A percentile compares a stretch with the other conserved stretches of the same genome.
phyloP scores from a whole-genome alignment of 2,113 vertebrate genomes.

The Grammomys dolichurus region DNA sequence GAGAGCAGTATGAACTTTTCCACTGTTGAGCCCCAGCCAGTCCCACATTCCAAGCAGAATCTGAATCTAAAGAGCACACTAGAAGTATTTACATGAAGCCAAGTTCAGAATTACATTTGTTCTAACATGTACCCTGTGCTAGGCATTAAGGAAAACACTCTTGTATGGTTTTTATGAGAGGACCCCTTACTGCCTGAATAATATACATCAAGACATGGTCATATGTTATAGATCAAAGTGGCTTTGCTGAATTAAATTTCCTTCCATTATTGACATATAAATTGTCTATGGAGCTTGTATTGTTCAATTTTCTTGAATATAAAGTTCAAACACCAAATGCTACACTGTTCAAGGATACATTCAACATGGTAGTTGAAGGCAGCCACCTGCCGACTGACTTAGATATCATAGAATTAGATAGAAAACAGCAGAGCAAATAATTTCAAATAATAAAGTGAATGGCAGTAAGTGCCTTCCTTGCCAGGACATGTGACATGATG shows the following conservation, averaged over 20 bases:
- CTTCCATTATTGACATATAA: neutral
- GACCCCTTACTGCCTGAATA: neutral
- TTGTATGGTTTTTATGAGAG: neutral
- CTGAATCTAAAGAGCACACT: neutral
- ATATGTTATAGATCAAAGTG: constrained; percentile 46
- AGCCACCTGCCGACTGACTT: neutral
- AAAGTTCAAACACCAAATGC: constrained; percentile 7
- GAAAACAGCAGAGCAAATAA: constrained; percentile 13
- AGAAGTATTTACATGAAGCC: neutral
- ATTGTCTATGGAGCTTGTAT: constrained; percentile 47
- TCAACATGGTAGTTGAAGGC: constrained; percentile 4
- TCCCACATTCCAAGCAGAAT: neutral
- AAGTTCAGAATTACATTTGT: neutral
- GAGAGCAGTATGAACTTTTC: neutral
- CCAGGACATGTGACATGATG: neutral
- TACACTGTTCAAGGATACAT: constrained; percentile 52
- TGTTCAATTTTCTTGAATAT: constrained; percentile 15
- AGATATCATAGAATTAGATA: constrained; percentile 30
- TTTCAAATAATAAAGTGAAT: neutral
- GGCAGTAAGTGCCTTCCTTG: neutral
- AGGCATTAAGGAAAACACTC: constrained; percentile 9
- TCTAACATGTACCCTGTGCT: neutral
- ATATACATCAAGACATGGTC: constrained; percentile 45
- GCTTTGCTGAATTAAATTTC: constrained; percentile 58
- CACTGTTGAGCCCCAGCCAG: neutral